Evolutionary conservation across 2,113 vertebrate genomes (phyloP).

Genomic region (Passer domesticus): DNA sequence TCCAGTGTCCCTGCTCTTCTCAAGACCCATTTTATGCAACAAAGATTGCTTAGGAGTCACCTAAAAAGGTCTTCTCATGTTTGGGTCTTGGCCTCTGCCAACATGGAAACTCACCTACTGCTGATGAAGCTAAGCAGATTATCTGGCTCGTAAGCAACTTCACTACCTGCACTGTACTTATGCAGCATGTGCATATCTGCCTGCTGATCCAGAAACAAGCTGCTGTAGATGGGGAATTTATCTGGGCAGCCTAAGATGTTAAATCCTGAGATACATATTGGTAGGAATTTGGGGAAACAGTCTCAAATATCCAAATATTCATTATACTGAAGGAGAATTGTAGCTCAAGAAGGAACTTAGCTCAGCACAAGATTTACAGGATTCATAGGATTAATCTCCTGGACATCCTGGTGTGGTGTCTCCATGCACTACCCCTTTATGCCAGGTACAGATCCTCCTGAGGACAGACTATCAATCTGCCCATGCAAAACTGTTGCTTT

Average conservation of each 20-base stretch:
- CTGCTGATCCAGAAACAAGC: conserved; percentile 19
- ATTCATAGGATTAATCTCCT: not conserved
- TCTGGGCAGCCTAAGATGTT: not conserved
- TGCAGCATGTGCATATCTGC: not conserved
- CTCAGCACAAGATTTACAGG: not conserved
- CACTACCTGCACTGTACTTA: not conserved
- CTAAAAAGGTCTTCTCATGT: not conserved
- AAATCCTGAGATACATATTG: not conserved
- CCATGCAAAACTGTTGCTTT: not conserved
- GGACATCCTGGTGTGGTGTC: not conserved
- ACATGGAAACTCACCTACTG: not conserved
- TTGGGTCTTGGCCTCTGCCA: not conserved
- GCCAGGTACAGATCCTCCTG: not conserved
- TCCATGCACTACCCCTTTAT: not conserved
- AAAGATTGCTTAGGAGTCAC: not conserved
- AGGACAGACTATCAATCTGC: not conserved
- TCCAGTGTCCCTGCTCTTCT: not conserved
- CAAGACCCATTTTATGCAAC: not conserved
- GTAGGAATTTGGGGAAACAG: not conserved
- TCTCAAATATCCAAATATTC: not conserved
- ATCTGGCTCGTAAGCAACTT: not conserved
- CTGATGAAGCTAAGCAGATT: conserved; percentile 1
- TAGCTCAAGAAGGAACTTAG: not conserved
- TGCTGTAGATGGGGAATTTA: not conserved
- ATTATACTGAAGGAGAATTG: not conserved